These are phyloP conservation scores for Colaptes auratus DNA, from an alignment of 2,113 vertebrate genomes.

Conservation along the genomic window DNA sequence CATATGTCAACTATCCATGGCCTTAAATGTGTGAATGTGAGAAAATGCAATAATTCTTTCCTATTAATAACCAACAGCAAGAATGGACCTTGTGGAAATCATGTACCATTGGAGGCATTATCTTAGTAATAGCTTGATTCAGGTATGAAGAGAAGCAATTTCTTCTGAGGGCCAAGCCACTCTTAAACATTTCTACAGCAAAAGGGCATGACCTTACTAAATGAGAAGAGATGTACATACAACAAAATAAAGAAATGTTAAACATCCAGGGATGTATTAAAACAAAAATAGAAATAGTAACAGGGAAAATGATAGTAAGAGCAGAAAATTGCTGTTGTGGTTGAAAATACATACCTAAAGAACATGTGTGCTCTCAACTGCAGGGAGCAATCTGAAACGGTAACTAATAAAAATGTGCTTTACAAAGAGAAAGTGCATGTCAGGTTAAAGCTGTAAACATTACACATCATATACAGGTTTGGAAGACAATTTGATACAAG, in stretches of 20 bases:
- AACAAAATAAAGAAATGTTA: neutral
- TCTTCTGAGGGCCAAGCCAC: neutral
- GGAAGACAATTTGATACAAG: neutral
- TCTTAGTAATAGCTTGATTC: neutral
- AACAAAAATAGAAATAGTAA: neutral
- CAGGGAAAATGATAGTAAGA: neutral
- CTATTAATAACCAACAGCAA: neutral
- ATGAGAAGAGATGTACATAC: neutral
- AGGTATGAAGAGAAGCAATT: neutral
- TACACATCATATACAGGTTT: neutral
- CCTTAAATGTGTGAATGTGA: neutral
- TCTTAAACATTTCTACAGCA: neutral
- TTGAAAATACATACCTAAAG: neutral
- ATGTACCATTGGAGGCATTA: neutral
- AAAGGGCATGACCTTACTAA: neutral
- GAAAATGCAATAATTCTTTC: neutral
- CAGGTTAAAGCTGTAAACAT: neutral
- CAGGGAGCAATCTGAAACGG: neutral
- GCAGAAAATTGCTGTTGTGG: neutral
- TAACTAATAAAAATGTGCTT: neutral
- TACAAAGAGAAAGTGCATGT: neutral
- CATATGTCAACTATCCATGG: neutral
- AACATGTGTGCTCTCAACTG: neutral
- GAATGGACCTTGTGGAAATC: neutral
- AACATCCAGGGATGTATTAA: neutral